Conservation (phyloP, 2,797 vertebrate species). For the Hippopotamyrus pictus region DNA sequence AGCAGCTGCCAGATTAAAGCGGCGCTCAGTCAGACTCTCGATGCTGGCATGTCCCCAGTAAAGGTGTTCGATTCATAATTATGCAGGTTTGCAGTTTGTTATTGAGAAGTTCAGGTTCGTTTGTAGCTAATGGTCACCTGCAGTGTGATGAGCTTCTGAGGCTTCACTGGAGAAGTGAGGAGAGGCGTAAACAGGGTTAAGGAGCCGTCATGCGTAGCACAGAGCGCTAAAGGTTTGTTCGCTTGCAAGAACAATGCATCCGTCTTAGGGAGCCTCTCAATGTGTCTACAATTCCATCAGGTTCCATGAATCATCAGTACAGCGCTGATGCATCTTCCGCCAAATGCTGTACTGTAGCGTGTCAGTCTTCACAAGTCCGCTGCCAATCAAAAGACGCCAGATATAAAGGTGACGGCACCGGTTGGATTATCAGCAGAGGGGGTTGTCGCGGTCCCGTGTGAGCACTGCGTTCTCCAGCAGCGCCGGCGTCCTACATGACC, state of each 20-base stretch:
- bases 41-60: not conserved
- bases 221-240: not conserved
- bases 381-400: not conserved
- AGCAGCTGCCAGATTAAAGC: not conserved
- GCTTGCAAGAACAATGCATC: not conserved
- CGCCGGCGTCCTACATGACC: constrained; percentile 64
- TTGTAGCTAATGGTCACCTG: not conserved
- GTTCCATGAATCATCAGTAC: not conserved
- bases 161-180: not conserved
- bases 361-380: not conserved
- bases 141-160: not conserved
- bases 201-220: not conserved
- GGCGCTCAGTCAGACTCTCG: not conserved
- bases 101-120: not conserved
- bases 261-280: not conserved
- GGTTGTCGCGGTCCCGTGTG: too few relatives aligned
- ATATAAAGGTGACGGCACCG: not conserved
- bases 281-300: not conserved
- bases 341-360: not conserved
- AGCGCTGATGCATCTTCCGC: not conserved
- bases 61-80: not conserved
- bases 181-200: not conserved
- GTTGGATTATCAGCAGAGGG: not conserved
- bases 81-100: not conserved
- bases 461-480: not conserved